Evolutionary conservation across 1,140 invertebrate species (phyloP), one percentile per base, ranked within the genome.

Genomic region (Uloborus diversus): DNA sequence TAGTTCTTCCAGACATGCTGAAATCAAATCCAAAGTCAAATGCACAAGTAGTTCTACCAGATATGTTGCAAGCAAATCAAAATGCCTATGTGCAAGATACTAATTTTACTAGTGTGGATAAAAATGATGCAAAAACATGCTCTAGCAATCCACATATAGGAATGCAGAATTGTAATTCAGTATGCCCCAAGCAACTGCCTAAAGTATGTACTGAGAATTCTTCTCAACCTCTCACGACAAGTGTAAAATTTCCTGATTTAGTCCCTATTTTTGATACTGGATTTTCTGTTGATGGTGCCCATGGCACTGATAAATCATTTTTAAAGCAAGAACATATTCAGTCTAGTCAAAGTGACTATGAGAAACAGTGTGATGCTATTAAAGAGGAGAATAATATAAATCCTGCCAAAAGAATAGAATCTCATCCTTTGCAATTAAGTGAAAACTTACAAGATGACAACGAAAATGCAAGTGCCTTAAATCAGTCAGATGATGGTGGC

Each of bases 401-500:
- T n/a, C n/a, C n/a, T n/a, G n/a, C n/a, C n/a, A n/a, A 57, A 11
- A 20, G 30, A 27, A 27, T 27, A 17, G 9, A 27, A 5, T 59
- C 28, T 59, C 7, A 7, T 7, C 3, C 1, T 32, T 25, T 59
- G n/a, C 11, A 1, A 64, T 35, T n/a, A 23, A 20, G 30, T 25
- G 3, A 35, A 64, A 23, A 64, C 20, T 37, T 64, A 11, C 30
- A 42, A 17, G 5, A 14, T 17, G 5, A n/a, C 23, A 33, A 64
- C 17, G 30, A 62, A 5, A 42, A 42, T 20, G n/a, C 47, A 30
- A 27, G 65, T 68, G 65, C 30, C 28, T 53, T 53, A 68, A 30
- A 13, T 30, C 37, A 42, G 37, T 68, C 65, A 30, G 65, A 68
- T 28, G 66, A 70, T 56, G 66, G 33, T 37, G 68, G 51, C 7